Conservation (phyloP, 2,888 invertebrate species). For the Drosophila robusta region DNA sequence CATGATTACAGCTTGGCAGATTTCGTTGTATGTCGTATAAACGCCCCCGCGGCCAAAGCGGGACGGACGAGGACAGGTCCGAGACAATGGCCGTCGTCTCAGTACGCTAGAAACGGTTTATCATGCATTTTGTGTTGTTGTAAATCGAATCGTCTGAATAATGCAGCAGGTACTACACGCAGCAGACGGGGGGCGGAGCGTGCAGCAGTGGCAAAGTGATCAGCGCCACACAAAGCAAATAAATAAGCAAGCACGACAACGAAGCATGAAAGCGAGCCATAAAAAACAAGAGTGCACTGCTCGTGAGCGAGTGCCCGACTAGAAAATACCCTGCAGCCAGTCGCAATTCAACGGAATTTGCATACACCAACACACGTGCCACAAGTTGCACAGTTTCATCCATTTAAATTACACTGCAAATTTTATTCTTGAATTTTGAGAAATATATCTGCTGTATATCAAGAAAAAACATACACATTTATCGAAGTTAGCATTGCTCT, state of each 20-base stretch:
- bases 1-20: slow-evolving; percentile 27
- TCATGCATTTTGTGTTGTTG: slow-evolving; percentile 75
- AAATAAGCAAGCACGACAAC: slow-evolving; percentile 71
- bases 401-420: no score
- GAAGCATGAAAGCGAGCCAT: slow-evolving; percentile 34
- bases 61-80: slow-evolving; percentile 20
- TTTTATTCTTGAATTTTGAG: no score
- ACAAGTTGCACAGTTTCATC: no score
- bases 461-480: no score
- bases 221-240: slow-evolving; percentile 65
- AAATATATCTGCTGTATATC: no score
- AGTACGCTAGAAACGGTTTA: slow-evolving; percentile 66
- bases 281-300: not conserved
- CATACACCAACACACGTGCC: no score
- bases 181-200: not conserved
- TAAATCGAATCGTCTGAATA: slow-evolving; percentile 72
- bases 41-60: slow-evolving; percentile 30
- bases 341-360: no score
- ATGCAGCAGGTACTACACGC: slow-evolving; percentile 67
- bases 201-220: slow-evolving; percentile 40
- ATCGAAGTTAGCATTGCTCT: no score
- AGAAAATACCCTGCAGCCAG: not conserved
- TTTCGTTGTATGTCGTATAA: slow-evolving; percentile 21
- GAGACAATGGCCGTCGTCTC: slow-evolving; percentile 67
- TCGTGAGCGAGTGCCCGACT: not conserved